Conservation (phyloP, 2,888 invertebrate species). For the Drosophila ezoana region DNA sequence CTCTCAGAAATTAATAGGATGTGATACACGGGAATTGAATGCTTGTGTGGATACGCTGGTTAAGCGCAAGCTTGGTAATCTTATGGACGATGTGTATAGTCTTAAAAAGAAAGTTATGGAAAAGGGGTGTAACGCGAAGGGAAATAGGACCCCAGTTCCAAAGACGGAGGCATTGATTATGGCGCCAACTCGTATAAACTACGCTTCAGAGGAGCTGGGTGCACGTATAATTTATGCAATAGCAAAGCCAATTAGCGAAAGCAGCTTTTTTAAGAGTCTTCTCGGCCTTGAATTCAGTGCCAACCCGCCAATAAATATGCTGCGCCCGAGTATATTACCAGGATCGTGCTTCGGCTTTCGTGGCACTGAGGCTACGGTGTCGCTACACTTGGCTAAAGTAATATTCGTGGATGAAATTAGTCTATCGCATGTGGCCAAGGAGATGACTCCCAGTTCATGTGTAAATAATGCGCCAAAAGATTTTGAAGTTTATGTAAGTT, state of each 20-base stretch:
- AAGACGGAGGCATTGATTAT: neutral
- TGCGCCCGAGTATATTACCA: conserved; percentile 60
- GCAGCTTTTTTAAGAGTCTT: conserved; percentile 50
- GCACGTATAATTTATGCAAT: conserved; percentile 60
- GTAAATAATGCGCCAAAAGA: conserved; percentile 75
- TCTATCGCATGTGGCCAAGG: conserved; percentile 68
- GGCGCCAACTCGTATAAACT: conserved; percentile 63
- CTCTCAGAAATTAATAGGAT: neutral
- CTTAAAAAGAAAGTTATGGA: conserved; percentile 64
- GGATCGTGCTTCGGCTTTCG: conserved; percentile 76
- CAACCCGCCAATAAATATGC: conserved; percentile 75
- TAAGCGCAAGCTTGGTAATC: conserved; percentile 60
- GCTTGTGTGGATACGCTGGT: conserved; percentile 60
- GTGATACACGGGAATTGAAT: conserved; percentile 33
- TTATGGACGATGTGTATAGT: conserved; percentile 73
- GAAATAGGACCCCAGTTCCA: neutral
- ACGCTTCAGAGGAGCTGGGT: conserved; percentile 75
- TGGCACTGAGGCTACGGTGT: conserved; percentile 58
- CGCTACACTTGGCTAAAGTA: conserved; percentile 59
- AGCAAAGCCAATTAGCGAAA: conserved; percentile 62
- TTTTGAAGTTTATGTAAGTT: conserved; percentile 71
- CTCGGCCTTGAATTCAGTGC: conserved; percentile 70
- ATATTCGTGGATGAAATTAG: conserved; percentile 66
- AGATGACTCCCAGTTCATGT: conserved; percentile 61
- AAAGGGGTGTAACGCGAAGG: conserved; percentile 20